Base-by-base conservation (phyloP, 2,888 invertebrate species). In the Dromius quadrimaculatus region DNA sequence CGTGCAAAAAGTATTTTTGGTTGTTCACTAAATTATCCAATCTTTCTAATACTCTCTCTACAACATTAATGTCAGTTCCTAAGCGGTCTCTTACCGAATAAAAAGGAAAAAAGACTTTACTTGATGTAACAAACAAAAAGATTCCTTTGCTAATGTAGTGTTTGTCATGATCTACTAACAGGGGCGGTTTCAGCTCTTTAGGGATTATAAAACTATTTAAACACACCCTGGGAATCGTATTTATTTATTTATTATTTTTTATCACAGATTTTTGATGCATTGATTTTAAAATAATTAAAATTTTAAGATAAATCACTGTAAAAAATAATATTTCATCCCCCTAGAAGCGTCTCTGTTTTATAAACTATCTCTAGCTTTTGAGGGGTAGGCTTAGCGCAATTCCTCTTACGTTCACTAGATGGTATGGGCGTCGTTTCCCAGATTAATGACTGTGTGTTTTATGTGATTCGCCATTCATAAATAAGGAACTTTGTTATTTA, bases 381-480 rank as follows among this genome's bases (percentile, higher is more conserved):
- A 47, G 22, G 47, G 47, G 64, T 19, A 15, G 20, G 43, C 22
- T 36, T 36, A 43, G 41, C 2, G 36, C n/a, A 36, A 11, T 36
- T 36, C n/a, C 36, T 36, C 36, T 11, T 36, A 11, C 36, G 11
- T n/a, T 11, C 36, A 11, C 36, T 36, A 36, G 36, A 28, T 59
- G 36, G 36, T 15, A 15, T 41, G 41, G 43, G 43, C 63, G 64
- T 20, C 9, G 22, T n/a, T 32, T 57, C n/a, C 28, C 22, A 36
- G 65, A 65, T 65, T 68, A 57, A 68, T 68, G 68, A 68, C 68
- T 41, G 17, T 15, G 68, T 68, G 68, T 68, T 68, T 54, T 68
- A 68, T 68, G 57, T 59, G 68, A 68, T 68, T 68, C 68, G 68
- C 59, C 50, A 59, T 68, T 68, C 68, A 68, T 68, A 68, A 68